Percentiles rank a stretch among this genome's conserved stretches.
These are phyloP conservation scores for Drosophila melanica DNA, from an alignment of 1,140 invertebrate genomes.

Conservation along the genomic window DNA sequence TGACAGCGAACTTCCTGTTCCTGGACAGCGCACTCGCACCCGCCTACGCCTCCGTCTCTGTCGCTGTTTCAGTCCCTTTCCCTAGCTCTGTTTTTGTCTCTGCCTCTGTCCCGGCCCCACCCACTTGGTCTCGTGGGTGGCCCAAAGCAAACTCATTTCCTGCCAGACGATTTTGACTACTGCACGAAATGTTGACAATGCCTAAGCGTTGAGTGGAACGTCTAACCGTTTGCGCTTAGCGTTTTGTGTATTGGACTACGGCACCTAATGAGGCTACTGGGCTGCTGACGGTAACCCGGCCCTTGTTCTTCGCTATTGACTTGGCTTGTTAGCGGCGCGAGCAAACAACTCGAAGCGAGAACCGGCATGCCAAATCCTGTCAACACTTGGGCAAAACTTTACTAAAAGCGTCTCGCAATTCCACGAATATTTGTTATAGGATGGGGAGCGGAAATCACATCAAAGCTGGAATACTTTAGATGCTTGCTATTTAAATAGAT, in stretches of 20 bases:
- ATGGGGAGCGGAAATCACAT: slow-evolving; percentile 9
- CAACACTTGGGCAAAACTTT: slow-evolving; percentile 32
- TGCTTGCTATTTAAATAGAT: slow-evolving; percentile 1
- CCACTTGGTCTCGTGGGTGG: slow-evolving; percentile 16
- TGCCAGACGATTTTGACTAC: slow-evolving; percentile 69
- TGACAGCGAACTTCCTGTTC: slow-evolving; percentile 78
- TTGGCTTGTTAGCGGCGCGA: slow-evolving; percentile 59
- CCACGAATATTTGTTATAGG: not conserved
- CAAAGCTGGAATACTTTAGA: slow-evolving; percentile 1
- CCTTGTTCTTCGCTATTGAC: slow-evolving; percentile 55
- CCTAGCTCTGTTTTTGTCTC: too few relatives aligned
- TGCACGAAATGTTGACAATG: slow-evolving; percentile 76
- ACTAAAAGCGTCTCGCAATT: not conserved
- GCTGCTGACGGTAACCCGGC: slow-evolving; percentile 22
- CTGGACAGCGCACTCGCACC: slow-evolving; percentile 33
- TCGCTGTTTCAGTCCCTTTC: not conserved
- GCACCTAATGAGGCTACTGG: slow-evolving; percentile 61
- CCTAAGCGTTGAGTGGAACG: slow-evolving; percentile 22
- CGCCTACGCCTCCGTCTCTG: not conserved
- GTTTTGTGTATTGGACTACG: slow-evolving; percentile 25
- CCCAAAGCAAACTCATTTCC: slow-evolving; percentile 77
- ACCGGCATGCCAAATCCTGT: slow-evolving; percentile 23
- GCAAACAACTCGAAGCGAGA: slow-evolving; percentile 27
- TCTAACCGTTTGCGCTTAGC: slow-evolving; percentile 42
- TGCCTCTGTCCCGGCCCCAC: not conserved